Conservation (phyloP, 1,140 invertebrate species). For the Gryllus bimaculatus region DNA sequence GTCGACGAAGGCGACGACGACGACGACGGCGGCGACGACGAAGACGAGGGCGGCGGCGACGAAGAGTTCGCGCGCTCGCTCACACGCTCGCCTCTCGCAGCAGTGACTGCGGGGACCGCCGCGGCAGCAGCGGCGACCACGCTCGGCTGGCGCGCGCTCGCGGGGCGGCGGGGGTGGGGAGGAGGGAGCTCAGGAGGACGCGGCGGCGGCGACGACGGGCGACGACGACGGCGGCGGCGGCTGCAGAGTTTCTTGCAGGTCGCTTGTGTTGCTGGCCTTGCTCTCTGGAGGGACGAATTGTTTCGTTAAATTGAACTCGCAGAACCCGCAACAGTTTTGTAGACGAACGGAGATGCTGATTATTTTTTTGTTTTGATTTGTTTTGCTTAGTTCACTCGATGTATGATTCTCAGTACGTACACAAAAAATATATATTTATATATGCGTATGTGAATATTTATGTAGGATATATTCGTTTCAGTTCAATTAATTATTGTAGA, state of each 20-base stretch:
- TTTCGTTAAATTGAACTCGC: conserved; percentile 16
- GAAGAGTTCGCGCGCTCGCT: neutral
- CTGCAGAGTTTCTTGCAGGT: neutral
- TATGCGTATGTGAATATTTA: conserved; percentile 19
- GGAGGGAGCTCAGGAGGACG: neutral
- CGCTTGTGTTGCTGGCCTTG: conserved; percentile 8
- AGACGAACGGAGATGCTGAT: conserved; percentile 18
- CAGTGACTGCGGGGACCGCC: conserved; percentile 14
- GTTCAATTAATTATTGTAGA: conserved; percentile 14
- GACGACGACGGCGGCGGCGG: too few relatives aligned
- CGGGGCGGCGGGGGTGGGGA: neutral
- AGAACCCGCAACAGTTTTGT: conserved; percentile 13
- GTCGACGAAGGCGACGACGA: neutral
- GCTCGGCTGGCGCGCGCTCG: conserved; percentile 13
- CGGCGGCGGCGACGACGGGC: too few relatives aligned
- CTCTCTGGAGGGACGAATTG: conserved; percentile 18
- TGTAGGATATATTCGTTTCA: conserved; percentile 2
- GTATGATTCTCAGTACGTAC: conserved; percentile 19
- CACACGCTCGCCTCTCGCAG: neutral
- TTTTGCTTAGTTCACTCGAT: conserved; percentile 17
- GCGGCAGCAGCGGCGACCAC: neutral
- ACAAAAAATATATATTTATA: conserved; percentile 22
- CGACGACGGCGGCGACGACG: conserved; percentile 23
- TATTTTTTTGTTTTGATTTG: neutral
- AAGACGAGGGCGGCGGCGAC: conserved; percentile 9